A percentile compares a stretch with the other conserved stretches of the same genome.
These are phyloP conservation scores for Hippoglossus hippoglossus DNA, from an alignment of 2,797 vertebrate genomes.

Conservation along the genomic window DNA sequence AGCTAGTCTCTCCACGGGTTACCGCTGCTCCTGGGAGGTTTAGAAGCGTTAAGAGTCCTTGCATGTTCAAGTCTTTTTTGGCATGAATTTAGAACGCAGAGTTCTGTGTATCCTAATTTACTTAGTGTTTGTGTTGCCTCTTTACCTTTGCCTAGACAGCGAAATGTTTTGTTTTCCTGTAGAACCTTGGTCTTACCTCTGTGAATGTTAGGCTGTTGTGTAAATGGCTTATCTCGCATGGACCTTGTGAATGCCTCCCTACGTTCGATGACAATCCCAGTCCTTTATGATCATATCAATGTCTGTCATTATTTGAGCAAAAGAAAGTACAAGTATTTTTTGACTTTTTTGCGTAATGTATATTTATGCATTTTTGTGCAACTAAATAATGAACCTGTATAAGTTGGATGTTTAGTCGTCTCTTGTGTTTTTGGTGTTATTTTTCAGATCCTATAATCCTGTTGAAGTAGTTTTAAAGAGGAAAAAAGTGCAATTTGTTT, in stretches of 20 bases:
- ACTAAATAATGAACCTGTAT: conserved; percentile 85
- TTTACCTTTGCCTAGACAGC: conserved; percentile 71
- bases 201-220: conserved; percentile 80
- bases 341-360: conserved; percentile 82
- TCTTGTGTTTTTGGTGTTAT: conserved; percentile 81
- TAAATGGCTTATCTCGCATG: conserved; percentile 81
- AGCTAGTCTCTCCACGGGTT: conserved; percentile 69
- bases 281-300: conserved; percentile 75
- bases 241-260: conserved; percentile 81
- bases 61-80: conserved; percentile 83
- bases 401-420: conserved; percentile 84
- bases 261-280: conserved; percentile 73
- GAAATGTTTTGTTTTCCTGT: conserved; percentile 75
- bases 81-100: conserved; percentile 83
- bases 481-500: conserved; percentile 85
- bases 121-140: conserved; percentile 80
- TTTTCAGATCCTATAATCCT: conserved; percentile 83
- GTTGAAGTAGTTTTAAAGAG: conserved; percentile 79
- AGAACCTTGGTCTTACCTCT: conserved; percentile 80
- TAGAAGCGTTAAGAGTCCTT: conserved; percentile 76
- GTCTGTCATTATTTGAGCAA: conserved; percentile 81
- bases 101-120: conserved; percentile 81
- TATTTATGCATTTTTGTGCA: conserved; percentile 86
- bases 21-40: conserved; percentile 61
- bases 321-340: conserved; percentile 78